Evolutionary conservation across 1,140 invertebrate species (phyloP), one percentile per base, ranked within the genome.

Genomic region (Oreohelix idahoensis): DNA sequence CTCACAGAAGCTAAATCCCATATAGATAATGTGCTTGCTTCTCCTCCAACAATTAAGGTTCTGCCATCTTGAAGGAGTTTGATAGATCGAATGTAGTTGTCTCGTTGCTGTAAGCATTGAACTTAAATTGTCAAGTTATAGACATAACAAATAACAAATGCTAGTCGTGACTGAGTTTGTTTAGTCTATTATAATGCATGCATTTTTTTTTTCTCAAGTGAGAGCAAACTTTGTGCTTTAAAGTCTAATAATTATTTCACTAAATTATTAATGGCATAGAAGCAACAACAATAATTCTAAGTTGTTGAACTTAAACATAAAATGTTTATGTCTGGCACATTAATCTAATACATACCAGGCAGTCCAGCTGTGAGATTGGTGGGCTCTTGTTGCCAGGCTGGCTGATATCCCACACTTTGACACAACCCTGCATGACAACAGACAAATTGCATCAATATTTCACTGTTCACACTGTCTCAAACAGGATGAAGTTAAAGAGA

Each of bases 51-150:
- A 85, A 99, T 98, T 66, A 99, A 92, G 29, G 98, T 99, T 83
- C 97, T 94, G 1, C 97, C 97, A 93, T 99, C 98, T n/a, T 98
- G 97, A 80, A 99, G 93, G 35, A 99, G 93, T 93, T 99, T 99
- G 76, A 99, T 98, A 39, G 97, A 98, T 86, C 98, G 94, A 88
- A 99, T 99, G 93, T 99, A 99, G 93, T 98, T 99, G 92, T 99
- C 98, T 80, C 97, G 94, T 95, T 93, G 90, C 92, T 93, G 86
- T 80, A 79, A 81, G 15, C 42, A 45, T 45, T 45, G 15, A 45
- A 45, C 15, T 8, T 45, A 45, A 45, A 45, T 45, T 15, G 15
- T 45, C 15, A 15, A 45, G 15, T 8, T 15, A 45, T 45, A 45
- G 5, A 45, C n/a, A 45, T 45, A 45, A 45, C 5, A 45, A 8